Evolutionary conservation across 2,797 vertebrate species (phyloP), one percentile per base, ranked within the genome.

Genomic region (Danio tinwini): DNA sequence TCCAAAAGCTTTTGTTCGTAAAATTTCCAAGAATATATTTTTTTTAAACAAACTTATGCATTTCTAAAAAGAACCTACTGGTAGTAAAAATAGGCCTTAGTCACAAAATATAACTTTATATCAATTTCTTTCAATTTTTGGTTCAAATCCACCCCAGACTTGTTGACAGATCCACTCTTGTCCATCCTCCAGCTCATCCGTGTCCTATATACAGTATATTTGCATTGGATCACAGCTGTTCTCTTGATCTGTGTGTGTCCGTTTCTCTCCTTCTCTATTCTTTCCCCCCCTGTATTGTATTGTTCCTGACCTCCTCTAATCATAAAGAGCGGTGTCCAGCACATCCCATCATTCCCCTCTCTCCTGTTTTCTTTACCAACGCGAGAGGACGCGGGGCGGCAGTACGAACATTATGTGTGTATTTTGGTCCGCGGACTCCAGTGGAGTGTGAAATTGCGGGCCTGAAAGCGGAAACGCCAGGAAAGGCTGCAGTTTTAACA

Each of bases 361-460:
- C 68, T 80, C 64, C 52, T 65, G 65, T 82, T 83, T 80, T 74
- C 73, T 76, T 76, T 74, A 68, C 78, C 77, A 81, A 49, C 50
- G 58, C 50, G 63, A 69, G 69, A 77, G 72, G 63, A 53, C 17
- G 39, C 5, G 39, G 68, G 21, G 55, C 50, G 13, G 65, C 76
- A 39, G 65, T 56, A 64, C 53, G 63, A 74, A 77, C 68, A 62
- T 62, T 63, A 68, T 40, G 63, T 72, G 58, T 75, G 81, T 82
- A 74, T 86, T 78, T 76, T 76, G 55, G 76, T 79, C 44, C 14
- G 16, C 7, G 47, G 21, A 21, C 45, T n/a, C 56, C 84, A 83
- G 69, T 76, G 62, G 74, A 73, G 86, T 86, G 86, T 86, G 63
- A 87, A 86, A 85, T 82, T 82, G 83, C 16, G 82, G 82, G 79